phyloP scores from a whole-genome alignment of 2,113 vertebrate genomes.

The Gallinago undulata region DNA sequence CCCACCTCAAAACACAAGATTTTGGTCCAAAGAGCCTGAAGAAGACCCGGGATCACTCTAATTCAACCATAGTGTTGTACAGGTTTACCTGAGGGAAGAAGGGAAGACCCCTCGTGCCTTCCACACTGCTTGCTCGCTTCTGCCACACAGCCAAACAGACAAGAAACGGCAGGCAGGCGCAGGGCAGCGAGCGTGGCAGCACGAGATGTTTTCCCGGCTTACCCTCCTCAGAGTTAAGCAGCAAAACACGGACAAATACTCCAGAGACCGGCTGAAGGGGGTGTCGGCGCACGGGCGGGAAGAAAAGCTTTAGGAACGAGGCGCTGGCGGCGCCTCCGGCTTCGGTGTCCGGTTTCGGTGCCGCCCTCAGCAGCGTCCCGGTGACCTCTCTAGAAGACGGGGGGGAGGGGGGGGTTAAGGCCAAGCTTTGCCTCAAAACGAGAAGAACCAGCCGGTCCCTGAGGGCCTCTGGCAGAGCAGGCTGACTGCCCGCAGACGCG shows the following conservation, averaged over 20 bases:
- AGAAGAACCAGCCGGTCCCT: background rate
- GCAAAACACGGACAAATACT: fast-evolving
- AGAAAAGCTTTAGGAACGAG: background rate
- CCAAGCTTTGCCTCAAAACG: background rate
- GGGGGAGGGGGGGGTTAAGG: background rate
- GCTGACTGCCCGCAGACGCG: fast-evolving
- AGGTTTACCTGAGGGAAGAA: background rate
- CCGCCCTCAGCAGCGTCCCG: background rate
- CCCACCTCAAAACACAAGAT: background rate
- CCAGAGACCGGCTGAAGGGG: background rate
- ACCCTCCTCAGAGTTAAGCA: background rate
- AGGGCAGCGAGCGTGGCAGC: background rate
- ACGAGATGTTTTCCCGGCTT: background rate
- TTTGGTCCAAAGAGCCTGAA: background rate
- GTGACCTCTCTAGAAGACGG: background rate
- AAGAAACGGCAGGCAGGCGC: background rate
- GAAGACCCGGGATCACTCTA: background rate
- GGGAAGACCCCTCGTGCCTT: fast-evolving
- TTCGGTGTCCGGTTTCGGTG: background rate
- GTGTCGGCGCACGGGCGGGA: background rate
- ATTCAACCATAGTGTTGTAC: background rate
- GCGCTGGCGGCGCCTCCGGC: fast-evolving
- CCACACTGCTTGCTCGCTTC: background rate
- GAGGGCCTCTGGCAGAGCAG: background rate
- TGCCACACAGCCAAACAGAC: background rate